Evolutionary conservation across 2,797 vertebrate species (phyloP), one percentile per base, ranked within the genome.

Genomic region (Scarus forsteni): DNA sequence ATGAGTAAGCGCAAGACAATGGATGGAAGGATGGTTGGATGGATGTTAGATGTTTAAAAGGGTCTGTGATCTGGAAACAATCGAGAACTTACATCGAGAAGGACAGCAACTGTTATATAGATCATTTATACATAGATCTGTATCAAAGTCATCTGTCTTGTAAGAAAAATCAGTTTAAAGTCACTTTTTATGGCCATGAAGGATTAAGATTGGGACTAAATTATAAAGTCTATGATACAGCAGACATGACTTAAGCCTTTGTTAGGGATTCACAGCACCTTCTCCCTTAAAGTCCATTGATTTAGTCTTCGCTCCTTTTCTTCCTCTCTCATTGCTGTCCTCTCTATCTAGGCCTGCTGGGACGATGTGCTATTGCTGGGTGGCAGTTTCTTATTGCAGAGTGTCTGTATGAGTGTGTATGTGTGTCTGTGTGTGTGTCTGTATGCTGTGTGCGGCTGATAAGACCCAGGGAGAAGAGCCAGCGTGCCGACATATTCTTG

Each of bases 401-500:
- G 83, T 89, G 88, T 90, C 80, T 86, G 71, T 83, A 68, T 67
- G 64, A 61, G 67, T 70, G 65, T 64, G 48, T 52, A 61, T 73
- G 60, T 65, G 70, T 70, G 67, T 61, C 61, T 64, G 61, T 73
- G 83, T 71, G 81, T 79, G 70, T 75, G 80, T 81, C 66, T 88
- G 90, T 86, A 66, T 90, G 87, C 91, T 93, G 92, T 80, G 76
- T 78, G 80, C 36, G 72, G 75, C 85, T 89, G 93, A 94, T 92
- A 93, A 94, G 92, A 89, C 87, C 84, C 82, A 87, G 86, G 87
- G 85, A 93, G 89, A 93, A 91, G 92, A 94, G 91, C 92, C 92
- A 89, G 89, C 85, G 62, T 87, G 90, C 91, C 89, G 91, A 93
- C 93, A 93, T 94, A 91, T 94, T 93, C 92, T 89, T 90, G 90